These are phyloP conservation scores for Ferdinandea cuprea DNA, from an alignment of 2,888 invertebrate genomes.

Conservation along the genomic window DNA sequence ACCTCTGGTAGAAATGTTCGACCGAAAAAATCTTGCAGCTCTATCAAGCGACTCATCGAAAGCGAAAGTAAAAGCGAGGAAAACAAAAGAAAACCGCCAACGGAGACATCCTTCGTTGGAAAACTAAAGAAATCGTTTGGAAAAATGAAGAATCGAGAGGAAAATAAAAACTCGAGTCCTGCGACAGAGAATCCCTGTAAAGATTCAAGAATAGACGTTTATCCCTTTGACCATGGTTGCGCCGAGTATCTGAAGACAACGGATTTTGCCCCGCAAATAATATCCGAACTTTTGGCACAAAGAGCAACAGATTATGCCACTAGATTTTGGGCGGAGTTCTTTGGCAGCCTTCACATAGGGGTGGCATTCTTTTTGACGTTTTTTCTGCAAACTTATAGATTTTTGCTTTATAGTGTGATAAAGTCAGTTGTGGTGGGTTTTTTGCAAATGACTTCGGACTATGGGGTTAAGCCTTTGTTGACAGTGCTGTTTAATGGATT, in stretches of 20 bases:
- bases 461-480: slow-evolving; percentile 87
- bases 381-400: slow-evolving; percentile 85
- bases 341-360: slow-evolving; percentile 86
- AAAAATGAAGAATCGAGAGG: slow-evolving; percentile 7
- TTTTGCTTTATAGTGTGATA: slow-evolving; percentile 85
- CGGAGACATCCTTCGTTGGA: slow-evolving; percentile 56
- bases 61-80: slow-evolving; percentile 66
- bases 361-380: slow-evolving; percentile 86
- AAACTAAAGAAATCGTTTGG: slow-evolving; percentile 44
- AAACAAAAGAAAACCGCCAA: not conserved
- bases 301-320: slow-evolving; percentile 85
- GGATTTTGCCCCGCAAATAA: slow-evolving; percentile 85
- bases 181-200: not conserved
- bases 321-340: slow-evolving; percentile 88
- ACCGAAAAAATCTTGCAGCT: slow-evolving; percentile 53
- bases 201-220: slow-evolving; percentile 84
- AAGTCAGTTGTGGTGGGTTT: slow-evolving; percentile 86
- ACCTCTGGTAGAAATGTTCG: slow-evolving; percentile 82
- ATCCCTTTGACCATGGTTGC: slow-evolving; percentile 88
- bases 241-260: slow-evolving; percentile 86
- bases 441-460: slow-evolving; percentile 87
- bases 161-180: not conserved
- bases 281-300: slow-evolving; percentile 85
- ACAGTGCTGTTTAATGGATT: slow-evolving; percentile 87
- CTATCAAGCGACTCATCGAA: slow-evolving; percentile 51